Evolutionary conservation across 2,888 invertebrate species (phyloP), one percentile per base, ranked within the genome.

Genomic region (Alviniconcha strummeri): DNA sequence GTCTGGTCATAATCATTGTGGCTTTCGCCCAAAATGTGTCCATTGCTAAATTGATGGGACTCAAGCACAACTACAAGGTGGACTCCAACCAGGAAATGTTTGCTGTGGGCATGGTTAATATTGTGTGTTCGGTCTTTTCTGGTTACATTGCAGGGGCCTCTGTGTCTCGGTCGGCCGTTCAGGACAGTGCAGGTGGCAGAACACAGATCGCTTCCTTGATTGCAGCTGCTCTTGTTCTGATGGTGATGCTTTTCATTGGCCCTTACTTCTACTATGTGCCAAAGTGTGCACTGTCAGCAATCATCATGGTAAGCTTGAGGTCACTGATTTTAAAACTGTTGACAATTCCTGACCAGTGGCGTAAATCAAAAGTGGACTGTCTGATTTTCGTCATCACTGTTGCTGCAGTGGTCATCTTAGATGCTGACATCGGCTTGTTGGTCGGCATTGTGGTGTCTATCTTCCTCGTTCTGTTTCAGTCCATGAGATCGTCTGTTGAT

Each of bases 131-230:
- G 0, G 92, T 94, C 87, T 94, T 95, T 88, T 88, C 94, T 69
- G 89, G 89, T 54, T 90, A 89, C 76, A 86, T 90, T 57, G 91
- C 93, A 13, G 93, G 93, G 13, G 94, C 93, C 52, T 94, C 95
- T 4, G 91, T 95, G 83, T 94, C 94, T 17, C 88, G 95, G 82
- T 94, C 94, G 80, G 86, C 95, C 19, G 97, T 98, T 79, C 97
- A 97, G 91, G 96, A 97, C 90, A 95, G 96, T 87, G 97, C 97
- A 0, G 98, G 98, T n/a, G 97, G 97, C 72, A 96, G 96, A 90
- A 97, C 97, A 0, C 91, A 94, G 91, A 57, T 86, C 4, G 88
- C 89, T 0, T 87, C 88, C 5, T 81, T 90, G 17, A 84, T 89
- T 57, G 88, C 88, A 5, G 88, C 89, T 75, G 79, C 83, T 3